phyloP scores from a whole-genome alignment of 2,113 vertebrate genomes.

The Poeciliopsis turrubarensis region DNA sequence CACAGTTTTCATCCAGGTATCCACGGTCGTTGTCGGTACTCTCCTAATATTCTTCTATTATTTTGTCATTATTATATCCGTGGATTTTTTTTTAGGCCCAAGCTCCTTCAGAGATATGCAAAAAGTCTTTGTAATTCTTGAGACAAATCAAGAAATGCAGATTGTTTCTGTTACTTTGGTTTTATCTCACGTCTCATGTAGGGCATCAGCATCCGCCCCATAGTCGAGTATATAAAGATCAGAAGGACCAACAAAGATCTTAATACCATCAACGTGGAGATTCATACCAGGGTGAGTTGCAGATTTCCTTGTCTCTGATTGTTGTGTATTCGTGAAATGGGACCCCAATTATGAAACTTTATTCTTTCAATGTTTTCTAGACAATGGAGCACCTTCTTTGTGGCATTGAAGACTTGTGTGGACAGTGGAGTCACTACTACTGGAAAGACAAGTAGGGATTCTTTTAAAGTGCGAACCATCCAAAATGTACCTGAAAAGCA shows the following conservation, averaged over 20 bases:
- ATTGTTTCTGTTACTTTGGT: not conserved
- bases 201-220: constrained; percentile 92
- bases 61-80: not conserved
- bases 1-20: constrained; percentile 92
- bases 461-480: not conserved
- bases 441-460: constrained; percentile 92
- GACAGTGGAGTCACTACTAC: constrained; percentile 95
- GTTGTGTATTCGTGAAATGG: too few relatives aligned
- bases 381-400: constrained; percentile 89
- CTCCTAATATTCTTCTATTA: too few relatives aligned
- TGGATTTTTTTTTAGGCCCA: too few relatives aligned
- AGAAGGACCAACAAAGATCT: constrained; percentile 89
- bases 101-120: too few relatives aligned
- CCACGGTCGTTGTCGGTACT: not conserved
- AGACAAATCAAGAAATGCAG: too few relatives aligned
- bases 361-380: constrained; percentile 62
- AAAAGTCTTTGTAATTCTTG: too few relatives aligned
- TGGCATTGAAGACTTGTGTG: constrained; percentile 93
- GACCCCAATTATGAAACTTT: too few relatives aligned
- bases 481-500: too few relatives aligned
- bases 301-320: not conserved
- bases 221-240: constrained; percentile 89
- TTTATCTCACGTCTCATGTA: constrained; percentile 47
- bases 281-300: constrained; percentile 86
- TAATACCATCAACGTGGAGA: constrained; percentile 88